Conservation (phyloP, 2,888 invertebrate species). For the Dilophus febrilis region DNA sequence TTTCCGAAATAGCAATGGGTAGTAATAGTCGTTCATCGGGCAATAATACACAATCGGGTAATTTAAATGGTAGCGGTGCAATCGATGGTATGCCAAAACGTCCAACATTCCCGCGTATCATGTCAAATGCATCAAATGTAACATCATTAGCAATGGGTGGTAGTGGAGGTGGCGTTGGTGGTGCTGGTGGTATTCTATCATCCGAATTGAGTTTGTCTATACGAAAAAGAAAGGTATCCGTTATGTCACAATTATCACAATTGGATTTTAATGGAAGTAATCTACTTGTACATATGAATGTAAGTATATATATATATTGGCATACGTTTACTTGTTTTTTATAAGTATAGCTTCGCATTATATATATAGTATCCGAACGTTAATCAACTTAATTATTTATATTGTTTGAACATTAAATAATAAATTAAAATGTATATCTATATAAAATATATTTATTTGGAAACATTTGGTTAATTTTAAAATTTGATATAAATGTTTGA, state of each 20-base stretch:
- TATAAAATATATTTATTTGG: too few relatives aligned
- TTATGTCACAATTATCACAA: conserved; percentile 52
- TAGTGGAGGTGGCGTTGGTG: too few relatives aligned
- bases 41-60: background rate
- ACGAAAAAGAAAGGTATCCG: conserved; percentile 42
- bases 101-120: conserved; percentile 29
- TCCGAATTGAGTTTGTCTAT: conserved; percentile 34
- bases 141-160: too few relatives aligned
- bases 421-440: too few relatives aligned
- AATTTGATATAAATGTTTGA: too few relatives aligned
- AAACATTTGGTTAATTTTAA: too few relatives aligned
- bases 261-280: conserved; percentile 61
- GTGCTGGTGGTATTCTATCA: conserved; percentile 21
- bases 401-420: too few relatives aligned
- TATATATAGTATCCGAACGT: too few relatives aligned
- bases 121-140: conserved; percentile 26
- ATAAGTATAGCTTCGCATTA: too few relatives aligned
- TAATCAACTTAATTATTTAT: too few relatives aligned
- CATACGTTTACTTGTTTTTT: too few relatives aligned
- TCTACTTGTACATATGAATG: conserved; percentile 49
- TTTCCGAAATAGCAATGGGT: conserved; percentile 28
- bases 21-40: conserved; percentile 9
- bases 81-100: conserved; percentile 27
- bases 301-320: conserved; percentile 21
- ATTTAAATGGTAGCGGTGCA: background rate